These are phyloP conservation scores for Uropetala carovei DNA, from an alignment of 2,888 invertebrate species.

Conservation along the genomic window DNA sequence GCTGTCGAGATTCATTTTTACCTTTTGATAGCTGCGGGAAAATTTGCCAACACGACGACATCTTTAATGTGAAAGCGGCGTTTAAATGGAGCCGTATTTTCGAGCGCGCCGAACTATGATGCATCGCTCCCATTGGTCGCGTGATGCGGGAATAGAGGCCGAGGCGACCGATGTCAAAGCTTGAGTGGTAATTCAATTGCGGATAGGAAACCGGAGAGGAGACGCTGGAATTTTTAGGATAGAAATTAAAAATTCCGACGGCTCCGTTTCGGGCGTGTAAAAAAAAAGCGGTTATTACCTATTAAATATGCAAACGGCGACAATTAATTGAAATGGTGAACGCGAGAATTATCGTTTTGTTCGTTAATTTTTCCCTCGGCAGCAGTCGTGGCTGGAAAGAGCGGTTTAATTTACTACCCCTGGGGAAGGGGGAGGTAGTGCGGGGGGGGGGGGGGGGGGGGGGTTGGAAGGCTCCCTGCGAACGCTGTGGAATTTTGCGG, in stretches of 20 bases:
- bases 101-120: too few species aligned
- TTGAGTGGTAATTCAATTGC: neutral
- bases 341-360: neutral
- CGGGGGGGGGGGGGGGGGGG: neutral
- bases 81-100: too few species aligned
- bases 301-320: constrained; percentile 17
- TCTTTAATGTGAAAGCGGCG: too few species aligned
- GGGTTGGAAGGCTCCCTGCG: neutral
- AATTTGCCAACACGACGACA: too few species aligned
- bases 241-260: neutral
- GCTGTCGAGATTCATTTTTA: too few species aligned
- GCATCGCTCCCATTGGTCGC: neutral
- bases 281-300: constrained; percentile 2
- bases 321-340: neutral
- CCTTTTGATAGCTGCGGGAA: too few species aligned
- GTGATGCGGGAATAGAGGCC: neutral
- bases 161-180: neutral
- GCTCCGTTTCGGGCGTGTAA: neutral
- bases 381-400: neutral
- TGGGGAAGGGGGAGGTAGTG: neutral
- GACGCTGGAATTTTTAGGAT: neutral
- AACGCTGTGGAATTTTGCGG: neutral
- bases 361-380: neutral
- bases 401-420: neutral
- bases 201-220: neutral